Evolutionary conservation across 2,113 vertebrate species (phyloP).

Genomic region (Aplodontia rufa): DNA sequence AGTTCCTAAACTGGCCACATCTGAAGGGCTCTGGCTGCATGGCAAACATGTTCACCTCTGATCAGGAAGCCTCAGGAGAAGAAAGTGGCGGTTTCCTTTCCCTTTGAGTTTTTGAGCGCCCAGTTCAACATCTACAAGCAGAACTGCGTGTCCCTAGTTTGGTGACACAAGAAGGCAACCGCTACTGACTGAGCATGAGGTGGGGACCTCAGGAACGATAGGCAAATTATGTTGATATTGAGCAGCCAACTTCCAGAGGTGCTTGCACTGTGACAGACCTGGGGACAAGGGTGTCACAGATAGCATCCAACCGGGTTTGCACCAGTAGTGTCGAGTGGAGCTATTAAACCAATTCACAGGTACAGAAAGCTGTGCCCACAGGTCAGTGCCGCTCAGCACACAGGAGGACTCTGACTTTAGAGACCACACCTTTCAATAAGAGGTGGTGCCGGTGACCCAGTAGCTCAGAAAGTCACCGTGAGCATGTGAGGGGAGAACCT

Average conservation of each 20-base stretch:
- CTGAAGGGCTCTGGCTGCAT: background rate
- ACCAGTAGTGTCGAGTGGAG: accelerated
- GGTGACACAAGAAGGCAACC: background rate
- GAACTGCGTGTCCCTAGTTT: background rate
- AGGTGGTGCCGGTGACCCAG: background rate
- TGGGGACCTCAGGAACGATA: background rate
- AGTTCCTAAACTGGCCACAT: background rate
- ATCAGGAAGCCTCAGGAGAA: background rate
- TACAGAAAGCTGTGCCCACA: background rate
- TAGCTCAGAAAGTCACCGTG: background rate
- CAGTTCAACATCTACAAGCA: background rate
- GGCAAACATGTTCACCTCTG: too few species aligned
- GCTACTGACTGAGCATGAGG: background rate
- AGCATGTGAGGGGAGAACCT: background rate
- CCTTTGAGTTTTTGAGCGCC: background rate
- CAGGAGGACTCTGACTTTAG: background rate
- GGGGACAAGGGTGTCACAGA: background rate
- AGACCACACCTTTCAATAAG: background rate
- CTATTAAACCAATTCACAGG: background rate
- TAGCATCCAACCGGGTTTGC: accelerated
- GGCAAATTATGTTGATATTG: background rate
- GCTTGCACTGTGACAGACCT: background rate
- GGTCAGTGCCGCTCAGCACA: background rate
- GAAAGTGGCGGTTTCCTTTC: background rate
- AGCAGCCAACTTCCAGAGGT: background rate